Conservation (phyloP, 1,140 invertebrate species). For the Solenopsis fugax region DNA sequence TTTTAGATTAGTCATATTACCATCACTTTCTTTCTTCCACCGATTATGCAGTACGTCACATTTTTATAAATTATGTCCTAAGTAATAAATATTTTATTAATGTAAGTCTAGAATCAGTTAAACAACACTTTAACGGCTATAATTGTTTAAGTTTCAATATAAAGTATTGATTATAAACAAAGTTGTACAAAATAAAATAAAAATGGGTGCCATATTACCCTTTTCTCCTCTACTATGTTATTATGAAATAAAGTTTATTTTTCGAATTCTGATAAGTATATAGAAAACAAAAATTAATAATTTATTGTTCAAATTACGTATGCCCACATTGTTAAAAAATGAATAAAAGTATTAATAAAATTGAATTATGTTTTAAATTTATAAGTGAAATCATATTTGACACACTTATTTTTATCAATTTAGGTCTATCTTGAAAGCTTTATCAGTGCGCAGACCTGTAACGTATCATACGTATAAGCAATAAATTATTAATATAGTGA, state of each 20-base stretch:
- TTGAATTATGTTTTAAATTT: background rate
- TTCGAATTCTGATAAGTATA: constrained; percentile 48
- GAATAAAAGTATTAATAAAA: background rate
- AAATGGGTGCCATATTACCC: too few species aligned
- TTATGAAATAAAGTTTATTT: constrained; percentile 40
- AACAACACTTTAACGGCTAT: too few species aligned
- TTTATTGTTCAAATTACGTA: constrained; percentile 9
- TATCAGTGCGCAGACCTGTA: background rate
- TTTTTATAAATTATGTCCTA: too few species aligned
- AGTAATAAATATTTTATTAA: too few species aligned
- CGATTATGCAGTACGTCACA: too few species aligned
- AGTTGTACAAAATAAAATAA: too few species aligned
- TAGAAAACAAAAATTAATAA: constrained; percentile 26
- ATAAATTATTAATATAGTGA: background rate
- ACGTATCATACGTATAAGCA: background rate
- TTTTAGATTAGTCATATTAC: too few species aligned
- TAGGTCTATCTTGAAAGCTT: background rate
- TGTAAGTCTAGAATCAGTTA: too few species aligned
- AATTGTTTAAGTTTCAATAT: too few species aligned
- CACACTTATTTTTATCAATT: background rate
- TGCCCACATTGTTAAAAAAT: background rate
- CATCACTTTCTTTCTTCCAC: too few species aligned
- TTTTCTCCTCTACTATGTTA: background rate
- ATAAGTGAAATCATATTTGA: background rate
- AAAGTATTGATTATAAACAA: too few species aligned